A percentile compares a stretch with the other conserved stretches of the same genome.
Conservation (phyloP, 2,888 invertebrate genomes). For the Microdon myrmicae region DNA sequence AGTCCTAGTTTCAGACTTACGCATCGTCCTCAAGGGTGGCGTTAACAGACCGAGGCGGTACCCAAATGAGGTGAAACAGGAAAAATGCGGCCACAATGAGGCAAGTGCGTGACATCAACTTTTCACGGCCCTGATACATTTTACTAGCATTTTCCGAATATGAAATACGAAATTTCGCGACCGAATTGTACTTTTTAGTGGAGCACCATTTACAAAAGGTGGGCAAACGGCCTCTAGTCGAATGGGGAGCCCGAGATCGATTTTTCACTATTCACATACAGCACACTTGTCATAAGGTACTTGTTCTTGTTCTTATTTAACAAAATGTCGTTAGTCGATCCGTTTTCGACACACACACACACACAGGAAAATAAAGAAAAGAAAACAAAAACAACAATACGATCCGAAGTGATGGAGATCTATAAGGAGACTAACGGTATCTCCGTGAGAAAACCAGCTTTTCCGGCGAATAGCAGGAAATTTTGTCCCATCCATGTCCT, state of each 20-base stretch:
- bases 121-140: slow-evolving; percentile 64
- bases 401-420: slow-evolving; percentile 34
- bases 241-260: slow-evolving; percentile 39
- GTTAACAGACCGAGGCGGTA: slow-evolving; percentile 60
- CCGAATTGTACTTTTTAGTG: too few relatives aligned
- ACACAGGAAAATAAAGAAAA: too few relatives aligned
- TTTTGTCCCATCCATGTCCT: slow-evolving; percentile 14
- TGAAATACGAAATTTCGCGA: too few relatives aligned
- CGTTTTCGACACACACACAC: slow-evolving; percentile 19
- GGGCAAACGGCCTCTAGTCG: too few relatives aligned
- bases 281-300: background rate
- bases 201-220: too few relatives aligned
- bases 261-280: slow-evolving; percentile 45
- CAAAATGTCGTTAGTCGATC: slow-evolving; percentile 12
- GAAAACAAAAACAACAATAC: slow-evolving; percentile 9
- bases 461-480: slow-evolving; percentile 19
- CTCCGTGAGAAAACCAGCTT: too few relatives aligned
- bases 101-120: slow-evolving; percentile 66
- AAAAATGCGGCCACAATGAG: slow-evolving; percentile 65
- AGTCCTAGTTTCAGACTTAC: slow-evolving; percentile 57
- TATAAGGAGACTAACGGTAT: slow-evolving; percentile 44
- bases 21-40: slow-evolving; percentile 66
- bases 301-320: slow-evolving; percentile 31
- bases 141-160: slow-evolving; percentile 65
- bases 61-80: slow-evolving; percentile 60